These are phyloP conservation scores for Phaetusa simplex DNA, from an alignment of 2,113 vertebrate genomes.

Conservation along the genomic window DNA sequence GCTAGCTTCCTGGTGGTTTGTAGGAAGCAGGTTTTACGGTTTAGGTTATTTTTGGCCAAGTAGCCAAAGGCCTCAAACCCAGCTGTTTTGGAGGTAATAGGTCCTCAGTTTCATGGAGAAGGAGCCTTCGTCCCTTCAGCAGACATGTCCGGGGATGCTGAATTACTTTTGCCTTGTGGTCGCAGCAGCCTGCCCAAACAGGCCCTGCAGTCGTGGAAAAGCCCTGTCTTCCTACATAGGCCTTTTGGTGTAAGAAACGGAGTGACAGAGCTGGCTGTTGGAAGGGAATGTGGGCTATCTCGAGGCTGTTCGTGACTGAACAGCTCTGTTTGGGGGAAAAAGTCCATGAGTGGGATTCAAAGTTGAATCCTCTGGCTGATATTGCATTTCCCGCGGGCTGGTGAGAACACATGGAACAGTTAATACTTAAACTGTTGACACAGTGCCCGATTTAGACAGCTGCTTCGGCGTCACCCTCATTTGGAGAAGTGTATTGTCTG, in stretches of 20 bases:
- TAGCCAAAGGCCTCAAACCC: background rate
- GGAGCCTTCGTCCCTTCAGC: background rate
- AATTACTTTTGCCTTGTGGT: background rate
- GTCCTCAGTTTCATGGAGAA: background rate
- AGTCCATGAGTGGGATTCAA: background rate
- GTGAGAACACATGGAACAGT: background rate
- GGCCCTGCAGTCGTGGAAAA: background rate
- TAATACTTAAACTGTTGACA: constrained; percentile 25
- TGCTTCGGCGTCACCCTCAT: background rate
- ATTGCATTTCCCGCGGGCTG: background rate
- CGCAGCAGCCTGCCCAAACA: background rate
- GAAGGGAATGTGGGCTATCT: background rate
- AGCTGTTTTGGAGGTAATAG: background rate
- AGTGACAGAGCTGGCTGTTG: background rate
- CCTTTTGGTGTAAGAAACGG: background rate
- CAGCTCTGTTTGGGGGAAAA: background rate
- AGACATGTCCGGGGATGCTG: background rate
- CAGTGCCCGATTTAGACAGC: background rate
- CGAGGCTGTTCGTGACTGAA: background rate
- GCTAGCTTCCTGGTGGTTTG: background rate
- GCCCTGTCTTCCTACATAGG: background rate
- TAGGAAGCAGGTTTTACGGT: background rate
- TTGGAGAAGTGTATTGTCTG: background rate
- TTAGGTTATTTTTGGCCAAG: background rate
- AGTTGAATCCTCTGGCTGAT: background rate